Evolutionary conservation across 30 jellyfish, hydroid and myxozoan genomes (phyloP), one percentile per base, ranked within the genome.

Genomic region (Rhopilema esculentum): DNA sequence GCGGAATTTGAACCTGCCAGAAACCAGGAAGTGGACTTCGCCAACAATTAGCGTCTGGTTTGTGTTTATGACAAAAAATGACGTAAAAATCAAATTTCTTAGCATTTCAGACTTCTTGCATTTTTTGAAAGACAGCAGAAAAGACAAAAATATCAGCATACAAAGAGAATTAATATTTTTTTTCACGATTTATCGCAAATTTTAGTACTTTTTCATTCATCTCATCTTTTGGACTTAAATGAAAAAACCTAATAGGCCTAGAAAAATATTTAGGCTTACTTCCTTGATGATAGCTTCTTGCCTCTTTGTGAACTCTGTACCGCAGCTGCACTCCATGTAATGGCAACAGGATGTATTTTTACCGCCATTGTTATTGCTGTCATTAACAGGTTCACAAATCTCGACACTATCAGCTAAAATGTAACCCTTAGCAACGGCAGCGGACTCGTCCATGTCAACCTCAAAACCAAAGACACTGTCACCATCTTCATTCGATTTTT

Each of bases 391-490:
- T 12, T 12, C 6, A 12, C 6, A 40, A 40, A 75, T 62, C 33
- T 73, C 84, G 30, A 85, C 85, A 27, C 69, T 24, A 12, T 32
- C 88, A 17, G 86, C 94, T 23, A 87, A 87, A 52, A 85, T 66
- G 83, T 85, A 85, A 52, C 94, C 94, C 94, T 49, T 74, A 62
- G 79, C 68, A 63, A 64, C 79, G 23, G 48, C 49, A 23, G 63
- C 80, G 27, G 67, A 72, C 26, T 65, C 80, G 16, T 40, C 70
- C 6, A 16, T 52, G 8, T 85, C 86, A 26, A 74, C 49, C 69
- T 73, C 94, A 64, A 74, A 18, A 31, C 79, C 16, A 66, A 85
- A 85, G 23, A 85, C 94, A 20, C 83, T 88, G 24, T 85, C 92
- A 61, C n/a, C 70, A 9, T 23, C 66, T 22, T 85, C 94, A 27